A percentile compares a stretch with the other conserved stretches of the same genome.
Evolutionary conservation across 1,140 invertebrate species (phyloP).

Genomic region (Scaptomyza hsui): DNA sequence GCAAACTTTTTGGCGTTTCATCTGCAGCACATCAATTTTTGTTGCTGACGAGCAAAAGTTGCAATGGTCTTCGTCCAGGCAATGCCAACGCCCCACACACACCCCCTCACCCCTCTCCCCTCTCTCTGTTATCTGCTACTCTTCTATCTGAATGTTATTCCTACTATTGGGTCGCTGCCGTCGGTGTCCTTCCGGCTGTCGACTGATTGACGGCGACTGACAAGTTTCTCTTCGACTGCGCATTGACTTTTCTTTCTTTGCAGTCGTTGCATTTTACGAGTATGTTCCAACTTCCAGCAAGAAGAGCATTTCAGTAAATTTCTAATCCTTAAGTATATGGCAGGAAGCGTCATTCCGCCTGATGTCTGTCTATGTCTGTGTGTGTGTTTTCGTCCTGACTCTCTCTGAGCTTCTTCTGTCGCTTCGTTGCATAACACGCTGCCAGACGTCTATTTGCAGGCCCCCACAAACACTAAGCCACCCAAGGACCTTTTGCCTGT

Average conservation of each 20-base stretch:
- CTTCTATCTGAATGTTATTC: constrained; percentile 61
- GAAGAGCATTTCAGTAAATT: constrained; percentile 79
- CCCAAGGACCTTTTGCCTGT: constrained; percentile 24
- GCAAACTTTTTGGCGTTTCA: constrained; percentile 82
- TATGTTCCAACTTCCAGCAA: constrained; percentile 72
- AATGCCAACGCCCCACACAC: constrained; percentile 18
- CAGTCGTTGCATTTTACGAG: constrained; percentile 82
- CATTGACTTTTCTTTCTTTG: constrained; percentile 76
- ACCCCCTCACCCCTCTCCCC: not conserved
- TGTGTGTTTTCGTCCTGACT: constrained; percentile 6
- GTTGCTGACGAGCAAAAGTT: constrained; percentile 83
- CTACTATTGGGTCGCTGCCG: constrained; percentile 67
- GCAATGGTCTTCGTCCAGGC: constrained; percentile 61
- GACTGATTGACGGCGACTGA: constrained; percentile 80
- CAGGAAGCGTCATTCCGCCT: constrained; percentile 69
- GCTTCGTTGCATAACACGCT: constrained; percentile 36
- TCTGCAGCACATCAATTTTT: constrained; percentile 83
- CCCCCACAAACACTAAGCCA: not conserved
- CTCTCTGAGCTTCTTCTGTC: not conserved
- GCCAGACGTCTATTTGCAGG: constrained; percentile 17
- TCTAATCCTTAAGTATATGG: constrained; percentile 83
- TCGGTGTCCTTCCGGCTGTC: constrained; percentile 49
- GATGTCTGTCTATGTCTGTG: constrained; percentile 28
- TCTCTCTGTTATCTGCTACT: not conserved
- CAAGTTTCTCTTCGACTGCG: constrained; percentile 81